A percentile compares a stretch with the other conserved stretches of the same genome.
phyloP scores from a whole-genome alignment of 2,113 vertebrate genomes.

The Antigone vipio region DNA sequence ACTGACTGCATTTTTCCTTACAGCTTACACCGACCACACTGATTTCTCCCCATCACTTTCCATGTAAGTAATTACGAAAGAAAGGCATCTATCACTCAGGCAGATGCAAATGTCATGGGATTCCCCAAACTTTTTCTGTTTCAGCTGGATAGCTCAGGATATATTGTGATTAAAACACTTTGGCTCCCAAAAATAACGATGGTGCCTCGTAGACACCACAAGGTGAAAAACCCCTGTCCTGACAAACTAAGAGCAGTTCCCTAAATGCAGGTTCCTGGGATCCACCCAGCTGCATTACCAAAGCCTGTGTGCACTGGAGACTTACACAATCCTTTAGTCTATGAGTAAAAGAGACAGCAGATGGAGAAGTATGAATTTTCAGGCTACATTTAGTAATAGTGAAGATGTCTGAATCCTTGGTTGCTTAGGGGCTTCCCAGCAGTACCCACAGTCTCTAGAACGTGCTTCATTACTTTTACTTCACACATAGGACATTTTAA shows the following conservation, averaged over 20 bases:
- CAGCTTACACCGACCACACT: not conserved
- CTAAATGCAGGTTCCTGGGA: not conserved
- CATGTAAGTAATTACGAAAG: not conserved
- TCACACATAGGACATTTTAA: not conserved
- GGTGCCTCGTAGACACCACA: not conserved
- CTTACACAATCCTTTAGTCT: not conserved
- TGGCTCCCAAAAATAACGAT: not conserved
- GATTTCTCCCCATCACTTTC: not conserved
- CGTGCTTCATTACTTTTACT: not conserved
- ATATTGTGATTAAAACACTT: not conserved
- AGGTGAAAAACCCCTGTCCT: not conserved
- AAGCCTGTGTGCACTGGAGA: not conserved
- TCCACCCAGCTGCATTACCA: not conserved
- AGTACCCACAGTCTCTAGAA: not conserved
- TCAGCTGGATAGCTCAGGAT: not conserved
- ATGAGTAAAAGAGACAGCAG: not conserved
- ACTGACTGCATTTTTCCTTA: not conserved
- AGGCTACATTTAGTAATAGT: not conserved
- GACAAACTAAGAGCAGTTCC: not conserved
- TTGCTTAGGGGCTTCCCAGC: not conserved
- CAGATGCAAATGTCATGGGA: not conserved
- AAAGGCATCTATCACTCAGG: not conserved
- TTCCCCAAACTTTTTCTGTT: not conserved
- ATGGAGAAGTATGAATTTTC: not conserved
- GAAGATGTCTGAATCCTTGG: not conserved